A percentile compares a stretch with the other conserved stretches of the same genome.
Evolutionary conservation across 2,888 invertebrate genomes (phyloP).

Genomic region (Eristalis tenax): DNA sequence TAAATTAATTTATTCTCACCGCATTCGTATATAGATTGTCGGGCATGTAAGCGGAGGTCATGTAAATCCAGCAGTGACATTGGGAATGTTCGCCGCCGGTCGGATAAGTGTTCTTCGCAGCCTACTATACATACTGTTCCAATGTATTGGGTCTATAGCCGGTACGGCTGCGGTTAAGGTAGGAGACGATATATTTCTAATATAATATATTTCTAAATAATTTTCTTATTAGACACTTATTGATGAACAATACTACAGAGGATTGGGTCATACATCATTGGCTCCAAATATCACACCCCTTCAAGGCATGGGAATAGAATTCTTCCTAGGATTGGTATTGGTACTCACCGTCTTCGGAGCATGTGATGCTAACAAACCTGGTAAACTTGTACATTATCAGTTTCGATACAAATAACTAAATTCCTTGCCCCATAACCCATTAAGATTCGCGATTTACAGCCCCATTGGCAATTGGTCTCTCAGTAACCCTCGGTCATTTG

Average conservation of each 20-base stretch:
- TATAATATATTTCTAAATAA: too few species aligned
- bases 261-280: conserved; percentile 87
- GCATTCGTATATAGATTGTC: conserved; percentile 84
- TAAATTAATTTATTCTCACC: conserved; percentile 68
- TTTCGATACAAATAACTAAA: neutral
- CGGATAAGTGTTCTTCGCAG: conserved; percentile 89
- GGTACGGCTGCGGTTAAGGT: conserved; percentile 89
- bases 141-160: conserved; percentile 91
- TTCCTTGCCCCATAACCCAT: neutral
- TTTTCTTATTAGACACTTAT: conserved; percentile 84
- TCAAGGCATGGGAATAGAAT: conserved; percentile 94
- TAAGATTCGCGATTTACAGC: conserved; percentile 89
- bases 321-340: conserved; percentile 93
- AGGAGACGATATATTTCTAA: too few species aligned
- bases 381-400: conserved; percentile 60
- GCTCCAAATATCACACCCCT: conserved; percentile 84
- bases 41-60: conserved; percentile 95
- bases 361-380: conserved; percentile 80
- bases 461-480: conserved; percentile 93
- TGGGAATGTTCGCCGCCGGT: conserved; percentile 89
- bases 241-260: conserved; percentile 84
- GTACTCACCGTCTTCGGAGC: conserved; percentile 95
- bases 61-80: conserved; percentile 95
- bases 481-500: conserved; percentile 92
- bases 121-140: conserved; percentile 90